A percentile compares a stretch with the other conserved stretches of the same genome.
Conservation (phyloP, 2,888 invertebrate species). For the Mesoligia furuncula region DNA sequence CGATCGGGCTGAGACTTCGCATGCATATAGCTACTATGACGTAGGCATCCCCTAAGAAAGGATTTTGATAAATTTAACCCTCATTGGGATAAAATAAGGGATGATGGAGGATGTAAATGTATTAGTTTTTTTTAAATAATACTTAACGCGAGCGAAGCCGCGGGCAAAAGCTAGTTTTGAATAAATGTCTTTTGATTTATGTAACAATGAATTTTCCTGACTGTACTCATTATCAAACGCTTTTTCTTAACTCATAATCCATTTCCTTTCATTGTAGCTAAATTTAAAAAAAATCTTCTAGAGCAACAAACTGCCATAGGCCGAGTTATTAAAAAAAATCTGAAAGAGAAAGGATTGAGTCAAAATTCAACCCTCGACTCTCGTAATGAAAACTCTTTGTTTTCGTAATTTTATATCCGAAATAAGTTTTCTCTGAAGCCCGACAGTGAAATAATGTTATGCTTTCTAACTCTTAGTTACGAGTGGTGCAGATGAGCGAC, state of each 20-base stretch:
- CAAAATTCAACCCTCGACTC: slow-evolving; percentile 45
- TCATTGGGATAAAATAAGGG: no score
- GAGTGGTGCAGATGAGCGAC: neutral
- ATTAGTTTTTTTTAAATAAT: no score
- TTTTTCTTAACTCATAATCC: slow-evolving; percentile 8
- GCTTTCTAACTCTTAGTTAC: slow-evolving; percentile 28
- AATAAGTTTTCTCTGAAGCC: slow-evolving; percentile 54
- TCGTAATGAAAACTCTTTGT: slow-evolving; percentile 57
- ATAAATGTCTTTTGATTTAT: neutral
- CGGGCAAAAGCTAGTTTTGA: no score
- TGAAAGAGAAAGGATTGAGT: slow-evolving; percentile 40
- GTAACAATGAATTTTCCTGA: neutral
- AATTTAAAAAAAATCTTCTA: slow-evolving; percentile 25
- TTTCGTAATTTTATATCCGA: slow-evolving; percentile 59
- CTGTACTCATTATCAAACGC: neutral
- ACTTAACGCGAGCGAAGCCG: no score
- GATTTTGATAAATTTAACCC: no score
- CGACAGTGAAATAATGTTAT: slow-evolving; percentile 45
- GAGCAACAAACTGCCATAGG: slow-evolving; percentile 7
- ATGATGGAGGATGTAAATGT: no score
- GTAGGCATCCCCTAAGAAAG: no score
- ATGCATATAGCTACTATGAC: no score
- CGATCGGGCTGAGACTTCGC: no score
- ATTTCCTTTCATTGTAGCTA: neutral
- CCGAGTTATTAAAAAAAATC: slow-evolving; percentile 37